phyloP scores from a whole-genome alignment of 1,140 invertebrate species.

The Neodiprion lecontei region DNA sequence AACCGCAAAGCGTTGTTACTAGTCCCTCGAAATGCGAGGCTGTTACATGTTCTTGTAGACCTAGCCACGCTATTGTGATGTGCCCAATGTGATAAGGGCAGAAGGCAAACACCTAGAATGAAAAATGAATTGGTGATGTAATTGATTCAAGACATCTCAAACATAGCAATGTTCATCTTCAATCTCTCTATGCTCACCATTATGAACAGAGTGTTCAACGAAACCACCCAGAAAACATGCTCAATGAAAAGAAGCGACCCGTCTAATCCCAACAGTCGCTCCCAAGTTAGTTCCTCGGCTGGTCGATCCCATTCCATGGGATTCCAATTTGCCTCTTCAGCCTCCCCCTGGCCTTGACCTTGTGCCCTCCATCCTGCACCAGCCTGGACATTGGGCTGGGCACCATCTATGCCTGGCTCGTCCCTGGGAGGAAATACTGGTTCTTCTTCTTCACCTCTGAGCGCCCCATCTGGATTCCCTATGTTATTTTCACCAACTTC shows the following conservation, averaged over 20 bases:
- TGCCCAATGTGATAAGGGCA: conserved; percentile 96
- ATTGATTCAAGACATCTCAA: neutral
- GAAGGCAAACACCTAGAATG: conserved; percentile 82
- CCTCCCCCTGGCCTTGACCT: conserved; percentile 64
- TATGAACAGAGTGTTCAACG: conserved; percentile 96
- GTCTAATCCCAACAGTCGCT: conserved; percentile 93
- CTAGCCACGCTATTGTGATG: conserved; percentile 78
- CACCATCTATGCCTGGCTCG: conserved; percentile 33
- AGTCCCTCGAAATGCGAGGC: conserved; percentile 91
- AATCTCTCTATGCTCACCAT: conserved; percentile 66
- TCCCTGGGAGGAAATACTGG: conserved; percentile 30
- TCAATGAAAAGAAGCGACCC: conserved; percentile 97
- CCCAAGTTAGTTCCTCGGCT: conserved; percentile 98
- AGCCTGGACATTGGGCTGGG: conserved; percentile 39
- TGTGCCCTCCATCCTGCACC: conserved; percentile 59
- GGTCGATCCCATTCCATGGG: conserved; percentile 98
- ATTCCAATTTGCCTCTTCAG: conserved; percentile 95
- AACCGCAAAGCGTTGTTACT: conserved; percentile 91
- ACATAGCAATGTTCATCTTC: too few relatives aligned
- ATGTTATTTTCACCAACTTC: conserved; percentile 37
- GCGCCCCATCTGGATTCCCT: conserved; percentile 23
- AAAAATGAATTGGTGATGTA: conserved; percentile 15
- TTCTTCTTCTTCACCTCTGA: conserved; percentile 31
- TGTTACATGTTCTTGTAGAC: conserved; percentile 76
- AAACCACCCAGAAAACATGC: conserved; percentile 99